Conservation (phyloP, 2,113 vertebrate species). For the Larimichthys polyactis region DNA sequence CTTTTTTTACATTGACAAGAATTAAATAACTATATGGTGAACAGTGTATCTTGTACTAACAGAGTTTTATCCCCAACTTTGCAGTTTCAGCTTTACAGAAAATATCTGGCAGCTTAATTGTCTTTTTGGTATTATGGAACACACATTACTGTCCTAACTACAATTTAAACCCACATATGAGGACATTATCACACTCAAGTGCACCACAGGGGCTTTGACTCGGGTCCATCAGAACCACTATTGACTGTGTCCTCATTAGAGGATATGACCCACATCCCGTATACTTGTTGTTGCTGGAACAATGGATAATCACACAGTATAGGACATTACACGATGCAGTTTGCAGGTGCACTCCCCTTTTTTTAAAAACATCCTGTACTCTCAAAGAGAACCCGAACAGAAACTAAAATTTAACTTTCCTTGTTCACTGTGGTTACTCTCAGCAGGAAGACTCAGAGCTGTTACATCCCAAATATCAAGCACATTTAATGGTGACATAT, state of each 20-base stretch:
- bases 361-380: background rate
- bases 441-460: conserved; percentile 26
- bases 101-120: no score
- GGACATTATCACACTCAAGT: background rate
- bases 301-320: background rate
- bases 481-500: conserved; percentile 22
- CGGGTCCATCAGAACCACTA: background rate
- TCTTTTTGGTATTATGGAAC: no score
- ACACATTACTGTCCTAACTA: background rate
- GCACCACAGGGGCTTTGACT: background rate
- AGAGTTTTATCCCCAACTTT: no score
- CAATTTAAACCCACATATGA: background rate
- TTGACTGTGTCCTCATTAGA: background rate
- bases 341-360: background rate
- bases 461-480: conserved; percentile 35
- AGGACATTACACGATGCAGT: background rate
- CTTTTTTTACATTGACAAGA: no score
- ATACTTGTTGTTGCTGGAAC: background rate
- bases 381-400: background rate
- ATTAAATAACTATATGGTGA: no score
- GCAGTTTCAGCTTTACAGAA: no score
- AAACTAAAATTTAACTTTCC: conserved; percentile 3
- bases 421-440: background rate
- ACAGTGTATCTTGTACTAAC: no score
- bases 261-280: background rate